Percentiles rank a stretch among this genome's conserved stretches.
phyloP scores from a whole-genome alignment of 1,140 invertebrate genomes.

The Acromyrmex heyeri region DNA sequence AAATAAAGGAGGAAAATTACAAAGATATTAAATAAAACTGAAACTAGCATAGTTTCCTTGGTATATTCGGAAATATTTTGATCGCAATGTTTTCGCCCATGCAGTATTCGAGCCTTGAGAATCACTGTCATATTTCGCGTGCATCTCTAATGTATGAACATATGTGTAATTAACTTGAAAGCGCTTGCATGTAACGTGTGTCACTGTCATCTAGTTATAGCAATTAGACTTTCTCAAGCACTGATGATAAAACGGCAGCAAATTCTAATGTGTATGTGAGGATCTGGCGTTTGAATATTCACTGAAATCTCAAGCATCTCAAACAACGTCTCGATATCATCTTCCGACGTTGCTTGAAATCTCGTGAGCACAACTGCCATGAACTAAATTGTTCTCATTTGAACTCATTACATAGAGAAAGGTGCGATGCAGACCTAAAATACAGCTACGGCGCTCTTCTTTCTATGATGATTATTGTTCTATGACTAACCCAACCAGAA shows the following conservation, averaged over 20 bases:
- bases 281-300: not conserved
- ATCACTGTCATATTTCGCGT: not conserved
- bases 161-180: constrained; percentile 9
- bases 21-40: not conserved
- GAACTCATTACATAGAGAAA: constrained; percentile 18
- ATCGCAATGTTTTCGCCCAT: not conserved
- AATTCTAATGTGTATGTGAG: not conserved
- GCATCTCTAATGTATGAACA: not conserved
- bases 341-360: constrained; percentile 13
- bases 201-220: constrained; percentile 21
- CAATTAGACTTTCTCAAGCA: constrained; percentile 41
- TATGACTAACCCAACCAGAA: not conserved
- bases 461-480: not conserved
- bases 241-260: not conserved
- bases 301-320: not conserved
- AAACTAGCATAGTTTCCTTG: not conserved
- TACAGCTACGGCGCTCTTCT: not conserved
- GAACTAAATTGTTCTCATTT: constrained; percentile 14
- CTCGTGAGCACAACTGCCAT: not conserved
- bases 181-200: constrained; percentile 4
- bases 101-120: not conserved
- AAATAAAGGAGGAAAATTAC: too few relatives aligned
- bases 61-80: not conserved
- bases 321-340: not conserved
- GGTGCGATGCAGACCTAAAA: constrained; percentile 7